A percentile compares a stretch with the other conserved stretches of the same genome.
Evolutionary conservation across 2,113 vertebrate genomes (phyloP).

Genomic region (Scytalopus superciliaris): DNA sequence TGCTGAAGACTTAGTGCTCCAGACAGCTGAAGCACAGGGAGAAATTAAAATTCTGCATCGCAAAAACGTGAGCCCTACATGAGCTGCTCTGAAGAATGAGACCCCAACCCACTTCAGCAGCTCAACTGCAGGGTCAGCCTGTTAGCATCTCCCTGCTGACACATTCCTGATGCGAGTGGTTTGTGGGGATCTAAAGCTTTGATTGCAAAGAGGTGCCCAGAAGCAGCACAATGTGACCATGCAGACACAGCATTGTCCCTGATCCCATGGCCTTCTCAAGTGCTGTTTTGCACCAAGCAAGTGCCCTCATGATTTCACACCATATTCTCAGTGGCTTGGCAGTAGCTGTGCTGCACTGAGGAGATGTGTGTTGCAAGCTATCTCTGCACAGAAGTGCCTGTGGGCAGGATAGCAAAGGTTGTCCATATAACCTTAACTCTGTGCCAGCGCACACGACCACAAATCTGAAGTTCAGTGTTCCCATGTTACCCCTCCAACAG

Average conservation of each 20-base stretch:
- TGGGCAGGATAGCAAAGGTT: background rate
- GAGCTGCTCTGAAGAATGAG: background rate
- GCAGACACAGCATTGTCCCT: background rate
- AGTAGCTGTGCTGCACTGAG: background rate
- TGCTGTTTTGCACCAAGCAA: background rate
- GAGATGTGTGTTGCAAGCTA: rapidly evolving
- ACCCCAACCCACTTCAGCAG: background rate
- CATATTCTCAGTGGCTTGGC: background rate
- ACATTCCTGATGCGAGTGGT: rapidly evolving
- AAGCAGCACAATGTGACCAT: background rate
- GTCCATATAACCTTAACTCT: background rate
- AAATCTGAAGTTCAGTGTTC: background rate
- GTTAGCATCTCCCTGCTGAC: background rate
- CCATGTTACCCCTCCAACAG: background rate
- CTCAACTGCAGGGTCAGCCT: background rate
- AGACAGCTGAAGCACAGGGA: background rate
- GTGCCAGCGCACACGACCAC: rapidly evolving
- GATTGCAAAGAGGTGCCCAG: background rate
- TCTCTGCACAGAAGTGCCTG: background rate
- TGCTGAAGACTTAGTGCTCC: background rate
- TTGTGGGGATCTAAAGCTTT: background rate
- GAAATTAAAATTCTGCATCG: background rate
- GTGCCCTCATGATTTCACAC: background rate
- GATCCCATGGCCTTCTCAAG: background rate
- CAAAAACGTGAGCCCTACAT: background rate